Evolutionary conservation across 2,888 invertebrate genomes (phyloP), one percentile per base, ranked within the genome.

Genomic region (Metellina segmentata): DNA sequence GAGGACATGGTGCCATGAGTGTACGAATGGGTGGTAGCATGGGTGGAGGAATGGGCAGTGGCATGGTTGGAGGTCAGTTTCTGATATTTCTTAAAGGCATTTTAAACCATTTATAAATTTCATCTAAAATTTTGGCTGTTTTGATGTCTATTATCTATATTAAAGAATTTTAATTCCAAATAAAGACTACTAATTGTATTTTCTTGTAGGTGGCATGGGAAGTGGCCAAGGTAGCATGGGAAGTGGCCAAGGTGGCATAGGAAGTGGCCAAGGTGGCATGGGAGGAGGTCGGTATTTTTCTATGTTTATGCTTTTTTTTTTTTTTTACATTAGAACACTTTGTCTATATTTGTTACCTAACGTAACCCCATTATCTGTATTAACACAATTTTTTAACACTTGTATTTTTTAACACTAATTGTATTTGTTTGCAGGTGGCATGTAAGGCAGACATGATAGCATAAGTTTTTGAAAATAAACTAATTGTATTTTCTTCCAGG

Each of bases 241-340:
- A 75, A 48, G 75, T 75, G 75, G 48, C 48, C 19, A 51, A 51
- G 78, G 71, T 71, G 82, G 82, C 8, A 72, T 82, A 71, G 71
- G 82, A 7, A 70, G 81, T 48, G 81, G 81, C n/a, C 11, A 61
- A 61, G 9, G 61, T 61, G 61, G 83, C 34, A 74, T 52, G 75
- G 75, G 53, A 7, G 74, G 72, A 2, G 74, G 11, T 6, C 34
- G 34, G 13, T 34, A n/a, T n/a, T n/a, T 4, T 34, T 34, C 34
- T 34, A 1, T 34, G 34, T 2, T 34, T 34, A 34, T 34, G 34
- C n/a, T n/a, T n/a, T n/a, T n/a, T n/a, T n/a, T n/a, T n/a, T n/a
- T n/a, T n/a, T n/a, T n/a, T n/a, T n/a, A n/a, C n/a, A n/a, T n/a
- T n/a, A n/a, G n/a, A n/a, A n/a, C n/a, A n/a, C n/a, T n/a, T n/a